Evolutionary conservation across 2,113 vertebrate genomes (phyloP), one percentile per base, ranked within the genome.

Genomic region (Centrocercus urophasianus): DNA sequence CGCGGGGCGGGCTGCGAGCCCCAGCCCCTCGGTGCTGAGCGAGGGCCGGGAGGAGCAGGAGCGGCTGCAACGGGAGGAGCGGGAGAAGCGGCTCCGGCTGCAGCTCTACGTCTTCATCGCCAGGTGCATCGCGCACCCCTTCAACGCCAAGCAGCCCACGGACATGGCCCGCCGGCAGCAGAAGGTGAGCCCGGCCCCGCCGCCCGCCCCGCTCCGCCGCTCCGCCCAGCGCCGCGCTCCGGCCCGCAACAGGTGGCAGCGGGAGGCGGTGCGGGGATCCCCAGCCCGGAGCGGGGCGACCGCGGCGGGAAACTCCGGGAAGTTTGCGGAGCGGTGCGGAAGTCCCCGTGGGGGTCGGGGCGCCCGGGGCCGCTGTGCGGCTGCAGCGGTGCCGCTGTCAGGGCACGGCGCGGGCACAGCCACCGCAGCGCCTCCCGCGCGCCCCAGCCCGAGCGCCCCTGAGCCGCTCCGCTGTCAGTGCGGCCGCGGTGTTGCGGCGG

Each of bases 111-210:
- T 99, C 45, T 98, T 99, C 96, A 98, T 99, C 52, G 98, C 99
- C 95, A 95, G 99, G 81, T 99, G 99, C 97, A 99, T 99, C 95
- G 99, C 99, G 28, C 98, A 99, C 96, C 99, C 99, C n/a, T 99
- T 99, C 95, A 99, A 99, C 78, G 99, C 99, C 86, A 99, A 99
- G 96, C 99, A 99, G 95, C 99, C 99, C 83, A 99, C 99, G 17
- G 99, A 99, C 95, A 99, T 99, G 99, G 99, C 99, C 96, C 97
- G 99, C 90, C 98, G 99, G 96, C 99, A 99, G 97, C 99, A 99
- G 97, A 99, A 99, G 99, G 99, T 99, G 94, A 96, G 97, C 45
- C 11, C 18, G 45, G 42, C 2, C 30, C 40, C 17, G 16, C 66
- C 21, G 65, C 64, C 34, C 40, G 10, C 48, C 30, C 45, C 45